These are phyloP conservation scores for Isoperla grammatica DNA, from an alignment of 2,888 invertebrate species.

Conservation along the genomic window DNA sequence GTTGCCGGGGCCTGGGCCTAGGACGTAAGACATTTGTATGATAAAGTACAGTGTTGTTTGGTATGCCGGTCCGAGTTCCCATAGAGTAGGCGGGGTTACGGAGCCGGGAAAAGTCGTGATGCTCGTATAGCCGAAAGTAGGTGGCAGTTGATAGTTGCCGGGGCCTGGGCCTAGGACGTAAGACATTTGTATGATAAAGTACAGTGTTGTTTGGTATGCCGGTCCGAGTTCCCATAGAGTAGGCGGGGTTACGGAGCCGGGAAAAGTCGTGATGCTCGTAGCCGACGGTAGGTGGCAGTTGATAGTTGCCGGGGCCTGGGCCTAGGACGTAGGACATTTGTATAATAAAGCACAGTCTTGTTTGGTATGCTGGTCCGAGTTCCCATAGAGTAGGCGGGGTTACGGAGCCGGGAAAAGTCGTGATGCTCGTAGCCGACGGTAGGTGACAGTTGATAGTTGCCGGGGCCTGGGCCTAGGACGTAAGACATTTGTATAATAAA, in stretches of 20 bases:
- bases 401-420: constrained; percentile 57
- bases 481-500: too few relatives aligned
- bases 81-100: constrained; percentile 61
- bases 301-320: constrained; percentile 62
- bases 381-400: constrained; percentile 61
- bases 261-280: constrained; percentile 57
- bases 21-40: too few relatives aligned
- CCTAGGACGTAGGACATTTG: too few relatives aligned
- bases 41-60: constrained; percentile 37
- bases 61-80: constrained; percentile 42
- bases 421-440: constrained; percentile 56
- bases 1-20: constrained; percentile 63
- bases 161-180: constrained; percentile 61
- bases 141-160: constrained; percentile 57
- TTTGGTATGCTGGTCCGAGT: constrained; percentile 37
- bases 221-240: constrained; percentile 51
- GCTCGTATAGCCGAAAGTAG: constrained; percentile 54
- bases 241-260: constrained; percentile 58
- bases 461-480: constrained; percentile 59
- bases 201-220: constrained; percentile 35
- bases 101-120: constrained; percentile 58
- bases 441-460: constrained; percentile 56
- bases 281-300: constrained; percentile 57
- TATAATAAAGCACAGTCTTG: constrained; percentile 38
- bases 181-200: too few relatives aligned